Evolutionary conservation across 2,797 vertebrate species (phyloP).

Genomic region (Enteromius radiatus): DNA sequence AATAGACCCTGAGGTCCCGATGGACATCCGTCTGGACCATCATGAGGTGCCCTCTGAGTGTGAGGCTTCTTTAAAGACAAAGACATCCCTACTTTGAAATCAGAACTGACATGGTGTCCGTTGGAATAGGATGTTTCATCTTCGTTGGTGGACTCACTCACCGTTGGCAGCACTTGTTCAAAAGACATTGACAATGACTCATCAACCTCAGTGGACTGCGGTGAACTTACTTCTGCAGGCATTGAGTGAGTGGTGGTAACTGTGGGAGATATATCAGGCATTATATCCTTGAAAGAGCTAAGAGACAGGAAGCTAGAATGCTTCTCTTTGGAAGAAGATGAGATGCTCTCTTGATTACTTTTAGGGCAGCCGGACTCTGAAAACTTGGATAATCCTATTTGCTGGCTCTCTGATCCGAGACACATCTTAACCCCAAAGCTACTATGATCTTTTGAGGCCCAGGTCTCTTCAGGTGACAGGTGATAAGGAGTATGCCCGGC

Average conservation of each 20-base stretch:
- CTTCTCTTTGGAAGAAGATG: conserved; percentile 77
- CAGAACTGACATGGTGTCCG: conserved; percentile 70
- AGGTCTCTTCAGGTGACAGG: conserved; percentile 79
- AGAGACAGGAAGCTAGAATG: conserved; percentile 84
- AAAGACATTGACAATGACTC: conserved; percentile 95
- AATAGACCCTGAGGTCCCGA: conserved; percentile 69
- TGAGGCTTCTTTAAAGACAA: conserved; percentile 82
- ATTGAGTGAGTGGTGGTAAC: conserved; percentile 86
- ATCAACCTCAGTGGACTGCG: conserved; percentile 95
- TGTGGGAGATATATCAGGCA: conserved; percentile 86
- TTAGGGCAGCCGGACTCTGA: conserved; percentile 65
- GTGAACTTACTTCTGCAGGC: conserved; percentile 93
- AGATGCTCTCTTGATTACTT: conserved; percentile 73
- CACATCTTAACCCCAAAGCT: conserved; percentile 71
- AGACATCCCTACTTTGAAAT: conserved; percentile 77
- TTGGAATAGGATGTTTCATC: conserved; percentile 74
- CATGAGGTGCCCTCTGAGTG: conserved; percentile 70
- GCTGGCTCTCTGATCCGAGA: conserved; percentile 69
- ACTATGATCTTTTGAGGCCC: conserved; percentile 73
- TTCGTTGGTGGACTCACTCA: conserved; percentile 84
- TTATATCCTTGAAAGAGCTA: conserved; percentile 83
- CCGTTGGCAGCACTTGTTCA: conserved; percentile 87
- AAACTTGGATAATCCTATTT: conserved; percentile 62
- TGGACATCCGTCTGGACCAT: conserved; percentile 70
- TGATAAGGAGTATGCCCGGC: conserved; percentile 85